phyloP scores from a whole-genome alignment of 2,888 invertebrate species.

The Ophion slaviceki region DNA sequence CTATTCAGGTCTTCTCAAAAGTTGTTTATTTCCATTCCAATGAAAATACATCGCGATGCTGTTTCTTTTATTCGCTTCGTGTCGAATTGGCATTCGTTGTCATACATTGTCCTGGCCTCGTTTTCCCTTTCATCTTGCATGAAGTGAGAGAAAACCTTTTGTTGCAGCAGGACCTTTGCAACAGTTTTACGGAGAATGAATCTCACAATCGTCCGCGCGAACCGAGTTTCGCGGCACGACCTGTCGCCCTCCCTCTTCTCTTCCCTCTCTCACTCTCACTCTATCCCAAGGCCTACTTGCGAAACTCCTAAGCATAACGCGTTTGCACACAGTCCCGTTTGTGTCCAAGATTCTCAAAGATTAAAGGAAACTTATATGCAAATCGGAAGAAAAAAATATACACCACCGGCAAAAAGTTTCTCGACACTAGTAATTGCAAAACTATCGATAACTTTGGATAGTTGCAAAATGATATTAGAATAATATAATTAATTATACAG shows the following conservation, averaged over 20 bases:
- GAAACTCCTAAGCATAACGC: constrained; percentile 33
- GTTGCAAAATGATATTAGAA: too few relatives aligned
- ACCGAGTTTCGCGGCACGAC: constrained; percentile 33
- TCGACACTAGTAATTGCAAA: too few relatives aligned
- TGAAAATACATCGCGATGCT: not conserved
- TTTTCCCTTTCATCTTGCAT: constrained; percentile 36
- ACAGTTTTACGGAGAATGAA: constrained; percentile 46
- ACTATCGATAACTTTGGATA: too few relatives aligned
- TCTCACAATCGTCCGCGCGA: constrained; percentile 48
- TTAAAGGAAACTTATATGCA: not conserved
- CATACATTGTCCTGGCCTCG: constrained; percentile 29
- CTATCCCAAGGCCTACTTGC: constrained; percentile 47
- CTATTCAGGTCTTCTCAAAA: too few relatives aligned
- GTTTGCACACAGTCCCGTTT: constrained; percentile 25
- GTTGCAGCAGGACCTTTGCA: constrained; percentile 52
- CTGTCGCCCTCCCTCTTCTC: constrained; percentile 19
- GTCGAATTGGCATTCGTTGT: constrained; percentile 1
- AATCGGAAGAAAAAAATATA: constrained; percentile 25
- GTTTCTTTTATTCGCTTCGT: constrained; percentile 18
- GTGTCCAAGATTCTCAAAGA: constrained; percentile 35
- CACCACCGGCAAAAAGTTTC: too few relatives aligned
- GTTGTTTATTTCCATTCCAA: constrained; percentile 1
- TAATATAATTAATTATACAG: too few relatives aligned
- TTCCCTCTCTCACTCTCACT: not conserved
- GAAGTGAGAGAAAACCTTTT: constrained; percentile 48